Evolutionary conservation across 2,888 invertebrate genomes (phyloP).

Genomic region (Ornithoptera alexandrae): DNA sequence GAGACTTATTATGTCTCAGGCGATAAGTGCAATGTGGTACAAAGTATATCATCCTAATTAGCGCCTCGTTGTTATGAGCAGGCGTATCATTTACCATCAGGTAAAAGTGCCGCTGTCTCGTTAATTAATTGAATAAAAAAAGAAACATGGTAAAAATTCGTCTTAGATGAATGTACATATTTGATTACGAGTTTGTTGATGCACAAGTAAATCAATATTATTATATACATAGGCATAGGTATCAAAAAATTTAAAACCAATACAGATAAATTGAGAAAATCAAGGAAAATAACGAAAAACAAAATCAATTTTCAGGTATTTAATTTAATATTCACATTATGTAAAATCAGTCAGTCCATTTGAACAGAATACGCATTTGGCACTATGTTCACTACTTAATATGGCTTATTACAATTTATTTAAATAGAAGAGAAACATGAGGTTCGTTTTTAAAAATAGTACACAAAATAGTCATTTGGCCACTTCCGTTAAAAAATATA

Average conservation of each 20-base stretch:
- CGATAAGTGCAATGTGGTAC: too few species aligned
- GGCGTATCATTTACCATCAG: too few species aligned
- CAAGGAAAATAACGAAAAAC: slow-evolving; percentile 23
- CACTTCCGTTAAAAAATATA: slow-evolving; percentile 2
- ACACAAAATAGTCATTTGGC: slow-evolving; percentile 4
- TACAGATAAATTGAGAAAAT: not conserved
- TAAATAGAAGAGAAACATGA: slow-evolving; percentile 36
- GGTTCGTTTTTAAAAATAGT: slow-evolving; percentile 4
- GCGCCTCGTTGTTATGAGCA: too few species aligned
- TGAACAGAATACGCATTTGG: slow-evolving; percentile 76
- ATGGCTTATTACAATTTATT: slow-evolving; percentile 58
- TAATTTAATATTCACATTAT: slow-evolving; percentile 41
- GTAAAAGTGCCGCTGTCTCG: too few species aligned
- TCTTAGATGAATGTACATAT: too few species aligned
- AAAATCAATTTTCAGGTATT: slow-evolving; percentile 31
- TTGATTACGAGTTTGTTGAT: too few species aligned
- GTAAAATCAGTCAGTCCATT: slow-evolving; percentile 73
- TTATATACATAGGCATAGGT: too few species aligned
- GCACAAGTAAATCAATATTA: too few species aligned
- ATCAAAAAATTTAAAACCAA: not conserved
- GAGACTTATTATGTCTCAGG: too few species aligned
- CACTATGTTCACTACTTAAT: slow-evolving; percentile 74
- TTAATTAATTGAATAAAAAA: too few species aligned
- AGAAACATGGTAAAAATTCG: too few species aligned
- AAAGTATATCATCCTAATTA: too few species aligned